phyloP scores from a whole-genome alignment of 2,113 vertebrate genomes.

The Boleophthalmus pectinirostris region DNA sequence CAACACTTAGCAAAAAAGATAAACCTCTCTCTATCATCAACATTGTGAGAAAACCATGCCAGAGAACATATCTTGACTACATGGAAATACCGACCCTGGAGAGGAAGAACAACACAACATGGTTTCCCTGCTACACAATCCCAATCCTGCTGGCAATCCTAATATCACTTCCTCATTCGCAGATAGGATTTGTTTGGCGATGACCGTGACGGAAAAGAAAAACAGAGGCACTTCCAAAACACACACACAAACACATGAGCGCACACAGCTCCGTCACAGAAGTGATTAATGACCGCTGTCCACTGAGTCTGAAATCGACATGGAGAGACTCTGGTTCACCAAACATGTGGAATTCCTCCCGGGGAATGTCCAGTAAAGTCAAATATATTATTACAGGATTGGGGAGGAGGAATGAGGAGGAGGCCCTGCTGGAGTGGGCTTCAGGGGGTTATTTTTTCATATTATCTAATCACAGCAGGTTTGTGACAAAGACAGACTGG shows the following conservation, averaged over 20 bases:
- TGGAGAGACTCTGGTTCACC: conserved; percentile 68
- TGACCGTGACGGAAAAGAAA: conserved; percentile 50
- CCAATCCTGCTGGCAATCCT: conserved; percentile 24
- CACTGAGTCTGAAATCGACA: conserved; percentile 68
- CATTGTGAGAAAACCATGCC: conserved; percentile 42
- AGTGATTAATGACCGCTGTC: conserved; percentile 75
- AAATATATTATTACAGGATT: conserved; percentile 71
- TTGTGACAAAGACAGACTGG: neutral
- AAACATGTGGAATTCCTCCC: conserved; percentile 75
- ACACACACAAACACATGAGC: conserved; percentile 33
- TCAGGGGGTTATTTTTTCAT: conserved; percentile 6
- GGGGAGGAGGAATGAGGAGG: conserved; percentile 26
- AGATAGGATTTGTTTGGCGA: conserved; percentile 65
- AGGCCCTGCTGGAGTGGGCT: conserved; percentile 12
- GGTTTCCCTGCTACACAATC: conserved; percentile 18
- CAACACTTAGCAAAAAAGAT: conserved; percentile 25
- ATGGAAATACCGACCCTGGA: conserved; percentile 58
- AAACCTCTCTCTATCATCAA: neutral
- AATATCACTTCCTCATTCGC: conserved; percentile 41
- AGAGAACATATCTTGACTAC: conserved; percentile 46
- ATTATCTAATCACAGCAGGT: conserved; percentile 20
- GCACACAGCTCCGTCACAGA: conserved; percentile 33
- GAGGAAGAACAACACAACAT: conserved; percentile 56
- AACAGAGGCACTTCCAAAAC: conserved; percentile 48
- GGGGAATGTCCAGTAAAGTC: conserved; percentile 66